Evolutionary conservation across 1,140 invertebrate species (phyloP).

Genomic region (Drosophila arawakana): DNA sequence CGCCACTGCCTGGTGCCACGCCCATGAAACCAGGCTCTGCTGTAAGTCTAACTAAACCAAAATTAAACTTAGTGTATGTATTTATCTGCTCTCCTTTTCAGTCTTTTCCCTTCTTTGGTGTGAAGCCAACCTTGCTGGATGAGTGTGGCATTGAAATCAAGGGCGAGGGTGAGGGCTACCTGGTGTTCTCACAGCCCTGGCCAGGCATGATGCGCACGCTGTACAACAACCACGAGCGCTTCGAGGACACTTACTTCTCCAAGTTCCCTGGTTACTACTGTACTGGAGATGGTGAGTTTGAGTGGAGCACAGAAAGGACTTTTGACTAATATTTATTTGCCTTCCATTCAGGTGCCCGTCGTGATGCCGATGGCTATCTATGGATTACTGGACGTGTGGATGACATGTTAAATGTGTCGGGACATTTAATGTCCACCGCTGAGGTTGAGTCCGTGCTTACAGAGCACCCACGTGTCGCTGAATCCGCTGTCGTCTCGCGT

Average conservation of each 20-base stretch:
- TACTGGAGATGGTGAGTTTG: constrained; percentile 95
- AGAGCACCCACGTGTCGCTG: constrained; percentile 92
- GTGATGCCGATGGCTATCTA: constrained; percentile 97
- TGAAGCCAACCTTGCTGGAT: constrained; percentile 94
- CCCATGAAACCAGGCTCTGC: constrained; percentile 98
- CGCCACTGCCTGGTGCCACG: constrained; percentile 96
- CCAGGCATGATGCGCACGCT: constrained; percentile 98
- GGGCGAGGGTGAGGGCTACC: constrained; percentile 96
- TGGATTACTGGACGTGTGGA: constrained; percentile 99
- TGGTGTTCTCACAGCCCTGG: constrained; percentile 97
- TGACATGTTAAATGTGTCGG: constrained; percentile 99
- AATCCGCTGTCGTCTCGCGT: constrained; percentile 97
- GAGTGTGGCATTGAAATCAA: constrained; percentile 94
- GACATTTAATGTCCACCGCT: constrained; percentile 98
- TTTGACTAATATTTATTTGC: not conserved
- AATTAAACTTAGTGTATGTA: not conserved
- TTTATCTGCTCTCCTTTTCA: constrained; percentile 84
- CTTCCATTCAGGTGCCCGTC: constrained; percentile 88
- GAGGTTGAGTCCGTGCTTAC: constrained; percentile 97
- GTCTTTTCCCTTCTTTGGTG: constrained; percentile 98
- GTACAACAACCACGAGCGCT: constrained; percentile 96
- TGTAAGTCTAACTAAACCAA: constrained; percentile 87
- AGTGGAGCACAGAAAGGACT: not conserved
- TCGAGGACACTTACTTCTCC: constrained; percentile 97
- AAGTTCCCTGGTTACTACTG: constrained; percentile 98